Base-by-base conservation (phyloP, 2,888 invertebrate species). In the Zhuqinia jingwanae region DNA sequence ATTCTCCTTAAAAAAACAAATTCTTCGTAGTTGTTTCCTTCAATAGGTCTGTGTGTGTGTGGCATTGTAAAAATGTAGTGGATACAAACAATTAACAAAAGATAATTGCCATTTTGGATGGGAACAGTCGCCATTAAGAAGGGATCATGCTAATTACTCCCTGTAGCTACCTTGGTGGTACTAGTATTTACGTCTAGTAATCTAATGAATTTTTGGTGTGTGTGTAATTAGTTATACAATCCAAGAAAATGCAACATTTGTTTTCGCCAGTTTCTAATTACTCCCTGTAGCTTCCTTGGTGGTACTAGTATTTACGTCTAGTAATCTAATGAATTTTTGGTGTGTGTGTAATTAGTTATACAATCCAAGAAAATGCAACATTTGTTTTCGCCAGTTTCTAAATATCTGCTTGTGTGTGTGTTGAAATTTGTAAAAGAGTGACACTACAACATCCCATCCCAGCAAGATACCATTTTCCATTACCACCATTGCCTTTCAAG, bases 251-350 rank as follows among this genome's bases (percentile, higher is more conserved):
- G 70, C 78, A 79, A 47, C 79, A 85, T 78, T 85, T 85, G 70
- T 73, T 85, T 79, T 85, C 60, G 56, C 15, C 3, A n/a, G n/a
- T n/a, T n/a, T n/a, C 79, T 78, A 85, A 85, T 85, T 85, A 79
- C 85, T 73, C 79, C 47, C 79, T 20, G 70, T 22, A 45, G n/a
- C 22, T 45, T 11, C 30, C 63, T 17, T 63, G 63, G 63, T 78
- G 60, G 78, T 10, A 45, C 8, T 30, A 15, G 42, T 25, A 22
- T 63, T 2, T 3, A 8, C 25, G 17, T 60, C 30, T 27, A 17
- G 17, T 78, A 58, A 68, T 42, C 5, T 84, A 70, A 78, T 73
- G 58, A 75, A 63, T 25, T 50, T 27, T 20, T 8, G 58, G 53
- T 53, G 22, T 25, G n/a, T 2, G 73, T 85, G 79, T 68, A 85